Evolutionary conservation across 2,888 invertebrate species (phyloP).

Genomic region (Spodoptera exigua): DNA sequence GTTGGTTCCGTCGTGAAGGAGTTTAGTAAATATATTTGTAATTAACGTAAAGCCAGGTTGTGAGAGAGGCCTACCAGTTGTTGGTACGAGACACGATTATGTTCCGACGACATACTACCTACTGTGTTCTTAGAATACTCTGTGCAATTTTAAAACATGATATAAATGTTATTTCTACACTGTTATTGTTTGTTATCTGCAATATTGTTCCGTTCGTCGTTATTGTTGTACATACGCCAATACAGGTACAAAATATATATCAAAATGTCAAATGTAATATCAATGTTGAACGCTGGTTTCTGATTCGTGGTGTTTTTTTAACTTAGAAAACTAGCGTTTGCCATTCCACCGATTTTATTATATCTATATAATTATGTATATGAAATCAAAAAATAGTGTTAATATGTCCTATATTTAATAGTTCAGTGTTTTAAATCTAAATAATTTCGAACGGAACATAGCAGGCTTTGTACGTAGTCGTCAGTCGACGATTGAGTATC

Average conservation of each 20-base stretch:
- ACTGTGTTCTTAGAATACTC: slow-evolving; percentile 85
- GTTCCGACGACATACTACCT: slow-evolving; percentile 81
- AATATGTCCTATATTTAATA: slow-evolving; percentile 28
- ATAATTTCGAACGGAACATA: slow-evolving; percentile 53
- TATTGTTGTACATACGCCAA: too few species aligned
- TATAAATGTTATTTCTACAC: slow-evolving; percentile 74
- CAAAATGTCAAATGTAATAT: too few species aligned
- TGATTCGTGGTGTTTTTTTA: too few species aligned
- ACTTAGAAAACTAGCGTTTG: too few species aligned
- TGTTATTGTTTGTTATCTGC: slow-evolving; percentile 75
- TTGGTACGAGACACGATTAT: slow-evolving; percentile 70
- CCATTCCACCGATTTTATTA: too few species aligned
- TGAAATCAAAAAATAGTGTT: not conserved
- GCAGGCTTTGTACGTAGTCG: slow-evolving; percentile 43
- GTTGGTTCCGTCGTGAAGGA: slow-evolving; percentile 60
- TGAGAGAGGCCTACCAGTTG: slow-evolving; percentile 87
- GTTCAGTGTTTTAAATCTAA: slow-evolving; percentile 12
- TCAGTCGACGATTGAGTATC: slow-evolving; percentile 25
- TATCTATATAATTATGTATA: too few species aligned
- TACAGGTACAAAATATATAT: too few species aligned
- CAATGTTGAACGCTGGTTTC: too few species aligned
- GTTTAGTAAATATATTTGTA: slow-evolving; percentile 60
- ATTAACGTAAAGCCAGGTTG: slow-evolving; percentile 79
- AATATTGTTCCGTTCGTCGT: slow-evolving; percentile 59
- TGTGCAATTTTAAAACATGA: slow-evolving; percentile 66